These are phyloP conservation scores for Pipistrellus kuhlii DNA, from an alignment of 2,797 vertebrate genomes.

Conservation along the genomic window DNA sequence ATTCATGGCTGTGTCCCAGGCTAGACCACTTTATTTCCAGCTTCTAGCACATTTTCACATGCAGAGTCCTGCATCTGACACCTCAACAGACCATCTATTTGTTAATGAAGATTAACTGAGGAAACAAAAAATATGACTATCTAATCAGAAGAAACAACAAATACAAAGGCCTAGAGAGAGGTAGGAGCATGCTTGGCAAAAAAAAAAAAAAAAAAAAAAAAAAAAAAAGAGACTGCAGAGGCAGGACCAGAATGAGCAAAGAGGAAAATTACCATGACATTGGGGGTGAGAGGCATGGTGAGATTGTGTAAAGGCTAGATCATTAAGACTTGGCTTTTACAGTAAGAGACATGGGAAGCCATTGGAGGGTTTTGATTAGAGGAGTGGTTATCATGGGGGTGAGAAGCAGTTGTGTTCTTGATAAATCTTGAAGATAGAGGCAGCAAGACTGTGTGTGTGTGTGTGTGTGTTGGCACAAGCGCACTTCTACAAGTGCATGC, in stretches of 20 bases:
- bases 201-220: constrained; percentile 13
- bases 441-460: background rate
- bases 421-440: background rate
- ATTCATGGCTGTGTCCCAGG: constrained; percentile 20
- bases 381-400: too few species aligned
- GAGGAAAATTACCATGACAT: background rate
- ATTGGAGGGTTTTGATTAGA: background rate
- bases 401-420: background rate
- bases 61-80: background rate
- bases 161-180: background rate
- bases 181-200: background rate
- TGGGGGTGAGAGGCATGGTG: background rate
- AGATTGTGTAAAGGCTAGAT: background rate
- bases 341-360: background rate
- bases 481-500: too few species aligned
- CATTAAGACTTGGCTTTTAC: constrained; percentile 16
- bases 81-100: background rate
- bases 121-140: background rate
- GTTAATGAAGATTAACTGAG: constrained; percentile 24
- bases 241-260: background rate
- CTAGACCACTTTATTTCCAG: background rate
- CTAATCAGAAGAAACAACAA: background rate
- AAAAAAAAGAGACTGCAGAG: background rate
- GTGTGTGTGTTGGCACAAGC: too few species aligned
- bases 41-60: constrained; percentile 32